A percentile compares a stretch with the other conserved stretches of the same genome.
Evolutionary conservation across 2,113 vertebrate species (phyloP).

Genomic region (Excalfactoria chinensis): DNA sequence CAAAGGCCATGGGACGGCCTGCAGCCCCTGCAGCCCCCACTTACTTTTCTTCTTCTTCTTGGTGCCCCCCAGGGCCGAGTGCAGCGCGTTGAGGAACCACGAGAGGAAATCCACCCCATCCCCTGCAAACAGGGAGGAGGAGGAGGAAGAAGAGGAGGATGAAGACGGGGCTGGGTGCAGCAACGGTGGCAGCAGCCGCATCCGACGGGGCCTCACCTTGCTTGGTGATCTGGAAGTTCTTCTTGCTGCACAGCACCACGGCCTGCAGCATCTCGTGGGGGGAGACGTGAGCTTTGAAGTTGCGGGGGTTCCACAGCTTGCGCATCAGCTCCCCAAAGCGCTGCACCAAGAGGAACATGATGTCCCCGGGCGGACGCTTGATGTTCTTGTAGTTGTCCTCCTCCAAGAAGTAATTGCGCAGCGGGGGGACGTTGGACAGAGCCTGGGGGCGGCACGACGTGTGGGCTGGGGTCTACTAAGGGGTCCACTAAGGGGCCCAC

Average conservation of each 20-base stretch:
- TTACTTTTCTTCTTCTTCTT: conserved; percentile 94
- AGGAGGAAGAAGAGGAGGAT: too few species aligned
- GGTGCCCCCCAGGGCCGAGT: conserved; percentile 92
- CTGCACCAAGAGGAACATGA: conserved; percentile 97
- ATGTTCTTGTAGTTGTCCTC: conserved; percentile 93
- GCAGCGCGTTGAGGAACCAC: conserved; percentile 96
- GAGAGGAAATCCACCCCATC: conserved; percentile 97
- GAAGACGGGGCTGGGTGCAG: too few species aligned
- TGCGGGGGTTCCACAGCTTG: conserved; percentile 97
- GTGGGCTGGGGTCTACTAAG: too few species aligned
- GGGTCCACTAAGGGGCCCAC: too few species aligned
- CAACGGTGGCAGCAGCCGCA: neutral
- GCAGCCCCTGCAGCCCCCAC: neutral
- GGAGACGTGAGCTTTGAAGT: conserved; percentile 97
- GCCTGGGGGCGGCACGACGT: conserved; percentile 75
- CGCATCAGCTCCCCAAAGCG: conserved; percentile 97
- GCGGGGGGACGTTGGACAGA: conserved; percentile 93
- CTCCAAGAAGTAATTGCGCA: conserved; percentile 96
- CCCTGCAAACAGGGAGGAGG: conserved; percentile 69
- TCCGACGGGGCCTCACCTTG: conserved; percentile 80
- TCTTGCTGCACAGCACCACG: conserved; percentile 97
- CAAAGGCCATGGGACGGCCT: too few species aligned
- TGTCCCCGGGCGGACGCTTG: conserved; percentile 92
- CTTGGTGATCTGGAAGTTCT: conserved; percentile 98
- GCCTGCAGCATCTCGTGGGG: conserved; percentile 99